phyloP scores from a whole-genome alignment of 2,888 invertebrate species.

The Acleris laterana region DNA sequence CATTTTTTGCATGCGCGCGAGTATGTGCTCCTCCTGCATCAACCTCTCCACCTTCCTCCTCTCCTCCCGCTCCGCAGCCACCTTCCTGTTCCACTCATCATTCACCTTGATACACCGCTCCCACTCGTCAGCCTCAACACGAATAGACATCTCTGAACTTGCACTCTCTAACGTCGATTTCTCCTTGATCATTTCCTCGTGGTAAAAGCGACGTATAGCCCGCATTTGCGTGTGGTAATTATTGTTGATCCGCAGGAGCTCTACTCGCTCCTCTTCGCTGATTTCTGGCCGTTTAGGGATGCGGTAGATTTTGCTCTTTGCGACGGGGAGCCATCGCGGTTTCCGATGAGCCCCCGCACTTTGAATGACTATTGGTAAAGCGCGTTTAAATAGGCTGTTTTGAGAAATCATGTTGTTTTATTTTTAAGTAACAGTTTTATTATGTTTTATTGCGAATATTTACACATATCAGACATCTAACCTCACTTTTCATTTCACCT shows the following conservation, averaged over 20 bases:
- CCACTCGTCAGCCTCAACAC: slow-evolving; percentile 87
- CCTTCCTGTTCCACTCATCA: slow-evolving; percentile 88
- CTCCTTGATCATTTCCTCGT: slow-evolving; percentile 80
- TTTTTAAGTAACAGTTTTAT: neutral
- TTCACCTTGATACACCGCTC: slow-evolving; percentile 85
- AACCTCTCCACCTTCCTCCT: slow-evolving; percentile 80
- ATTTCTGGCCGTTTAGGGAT: slow-evolving; percentile 86
- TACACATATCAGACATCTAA: slow-evolving; percentile 9
- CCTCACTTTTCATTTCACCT: slow-evolving; percentile 5
- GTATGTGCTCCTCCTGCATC: slow-evolving; percentile 74
- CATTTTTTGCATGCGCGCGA: slow-evolving; percentile 68
- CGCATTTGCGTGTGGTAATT: slow-evolving; percentile 88
- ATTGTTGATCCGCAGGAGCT: slow-evolving; percentile 87
- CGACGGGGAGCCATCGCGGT: slow-evolving; percentile 91
- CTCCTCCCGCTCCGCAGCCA: slow-evolving; percentile 84
- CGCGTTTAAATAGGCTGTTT: slow-evolving; percentile 59
- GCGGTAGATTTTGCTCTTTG: slow-evolving; percentile 91
- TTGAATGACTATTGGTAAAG: slow-evolving; percentile 66
- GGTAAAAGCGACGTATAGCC: slow-evolving; percentile 80
- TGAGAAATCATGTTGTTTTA: slow-evolving; percentile 46
- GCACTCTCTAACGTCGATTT: slow-evolving; percentile 79
- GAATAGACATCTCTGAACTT: slow-evolving; percentile 81
- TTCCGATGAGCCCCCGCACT: slow-evolving; percentile 84
- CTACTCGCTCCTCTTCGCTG: slow-evolving; percentile 86
- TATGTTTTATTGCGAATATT: slow-evolving; percentile 10